Percentiles rank a stretch among this genome's conserved stretches.
Evolutionary conservation across 1,140 invertebrate genomes (phyloP).

Genomic region (Drosophila sp.): DNA sequence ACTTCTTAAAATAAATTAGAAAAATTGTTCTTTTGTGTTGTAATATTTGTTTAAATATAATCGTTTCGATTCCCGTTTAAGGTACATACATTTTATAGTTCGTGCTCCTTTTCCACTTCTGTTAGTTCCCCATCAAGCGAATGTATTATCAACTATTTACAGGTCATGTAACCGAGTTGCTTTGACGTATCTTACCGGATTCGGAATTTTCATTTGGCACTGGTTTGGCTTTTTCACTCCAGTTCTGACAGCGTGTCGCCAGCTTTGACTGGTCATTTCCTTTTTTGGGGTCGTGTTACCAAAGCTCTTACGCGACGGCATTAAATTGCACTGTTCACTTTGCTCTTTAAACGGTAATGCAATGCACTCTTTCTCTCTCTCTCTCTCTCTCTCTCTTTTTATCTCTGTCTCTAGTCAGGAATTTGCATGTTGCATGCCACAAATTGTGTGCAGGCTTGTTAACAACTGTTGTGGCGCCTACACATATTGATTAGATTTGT

Average conservation of each 20-base stretch:
- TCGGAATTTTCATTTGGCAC: constrained; percentile 26
- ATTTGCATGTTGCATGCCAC: constrained; percentile 64
- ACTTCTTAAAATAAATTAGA: too few relatives aligned
- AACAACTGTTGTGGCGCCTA: background rate
- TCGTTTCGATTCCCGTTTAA: too few relatives aligned
- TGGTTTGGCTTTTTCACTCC: constrained; percentile 1
- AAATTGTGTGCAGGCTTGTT: constrained; percentile 9
- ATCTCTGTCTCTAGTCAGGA: constrained; percentile 25
- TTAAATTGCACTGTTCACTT: constrained; percentile 52
- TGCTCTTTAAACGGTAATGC: constrained; percentile 43
- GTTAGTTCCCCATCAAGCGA: too few relatives aligned
- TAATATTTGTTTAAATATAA: too few relatives aligned
- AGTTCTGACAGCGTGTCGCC: constrained; percentile 31
- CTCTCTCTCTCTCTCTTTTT: background rate
- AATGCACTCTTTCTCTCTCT: background rate
- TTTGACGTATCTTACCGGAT: constrained; percentile 6
- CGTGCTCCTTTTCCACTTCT: too few relatives aligned
- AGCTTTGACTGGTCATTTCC: constrained; percentile 33
- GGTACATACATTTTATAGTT: too few relatives aligned
- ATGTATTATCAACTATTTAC: background rate
- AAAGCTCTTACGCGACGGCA: constrained; percentile 31
- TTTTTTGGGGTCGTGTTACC: constrained; percentile 28
- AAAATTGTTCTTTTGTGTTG: too few relatives aligned
- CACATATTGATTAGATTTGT: constrained; percentile 5
- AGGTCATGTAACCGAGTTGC: background rate